A percentile compares a stretch with the other conserved stretches of the same genome.
These are phyloP conservation scores for Dicroscelio sp. DNA, from an alignment of 2,888 invertebrate species.

Conservation along the genomic window DNA sequence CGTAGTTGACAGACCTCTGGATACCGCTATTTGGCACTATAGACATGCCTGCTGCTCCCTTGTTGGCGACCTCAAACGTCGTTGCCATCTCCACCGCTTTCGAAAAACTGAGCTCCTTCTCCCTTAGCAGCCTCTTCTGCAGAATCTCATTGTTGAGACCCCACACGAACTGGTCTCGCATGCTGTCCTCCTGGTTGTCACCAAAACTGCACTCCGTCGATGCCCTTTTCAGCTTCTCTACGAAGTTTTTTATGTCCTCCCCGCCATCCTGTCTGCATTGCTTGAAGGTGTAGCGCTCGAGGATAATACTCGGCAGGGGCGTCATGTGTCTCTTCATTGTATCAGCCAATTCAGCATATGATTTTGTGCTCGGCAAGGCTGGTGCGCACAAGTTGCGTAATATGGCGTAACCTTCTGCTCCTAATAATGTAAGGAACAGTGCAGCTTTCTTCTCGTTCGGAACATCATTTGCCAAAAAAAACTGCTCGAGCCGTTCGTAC, in stretches of 20 bases:
- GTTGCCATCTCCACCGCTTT: slow-evolving; percentile 34
- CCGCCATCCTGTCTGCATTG: slow-evolving; percentile 83
- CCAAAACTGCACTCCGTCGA: slow-evolving; percentile 76
- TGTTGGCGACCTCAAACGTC: slow-evolving; percentile 31
- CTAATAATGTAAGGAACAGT: slow-evolving; percentile 70
- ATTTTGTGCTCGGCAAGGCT: slow-evolving; percentile 61
- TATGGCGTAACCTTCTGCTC: slow-evolving; percentile 67
- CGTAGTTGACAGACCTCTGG: slow-evolving; percentile 30
- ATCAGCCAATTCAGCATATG: slow-evolving; percentile 66
- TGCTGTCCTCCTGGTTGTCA: slow-evolving; percentile 11
- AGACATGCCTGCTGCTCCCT: slow-evolving; percentile 29
- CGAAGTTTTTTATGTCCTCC: slow-evolving; percentile 72
- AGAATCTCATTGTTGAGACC: not conserved
- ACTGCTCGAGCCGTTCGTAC: slow-evolving; percentile 72
- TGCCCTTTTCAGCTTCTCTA: slow-evolving; percentile 87
- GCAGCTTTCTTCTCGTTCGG: slow-evolving; percentile 57
- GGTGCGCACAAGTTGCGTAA: slow-evolving; percentile 82
- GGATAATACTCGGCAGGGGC: slow-evolving; percentile 48
- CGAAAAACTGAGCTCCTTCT: slow-evolving; percentile 3
- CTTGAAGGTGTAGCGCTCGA: slow-evolving; percentile 73
- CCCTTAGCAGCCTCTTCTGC: slow-evolving; percentile 11
- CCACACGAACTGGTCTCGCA: slow-evolving; percentile 52
- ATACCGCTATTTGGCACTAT: not conserved
- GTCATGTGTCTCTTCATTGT: slow-evolving; percentile 66
- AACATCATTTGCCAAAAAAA: slow-evolving; percentile 77